Percentiles rank a stretch among this genome's conserved stretches.
phyloP scores from a whole-genome alignment of 2,888 invertebrate genomes.

The Eretmocerus hayati region DNA sequence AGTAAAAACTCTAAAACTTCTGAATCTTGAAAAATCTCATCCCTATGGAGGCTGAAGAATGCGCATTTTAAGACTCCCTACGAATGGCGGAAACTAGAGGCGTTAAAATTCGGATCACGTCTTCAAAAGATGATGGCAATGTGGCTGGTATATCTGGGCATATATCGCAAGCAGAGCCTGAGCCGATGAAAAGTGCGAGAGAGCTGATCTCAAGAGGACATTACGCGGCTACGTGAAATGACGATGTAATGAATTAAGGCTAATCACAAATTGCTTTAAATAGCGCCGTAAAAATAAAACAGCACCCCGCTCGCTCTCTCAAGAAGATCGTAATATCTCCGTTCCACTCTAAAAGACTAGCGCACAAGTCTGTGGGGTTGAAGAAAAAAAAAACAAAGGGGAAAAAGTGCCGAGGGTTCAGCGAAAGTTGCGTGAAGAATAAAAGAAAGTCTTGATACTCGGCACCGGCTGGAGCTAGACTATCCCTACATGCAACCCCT shows the following conservation, averaged over 20 bases:
- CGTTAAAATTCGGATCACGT: constrained; percentile 23
- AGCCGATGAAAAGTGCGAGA: constrained; percentile 27
- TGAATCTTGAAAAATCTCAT: too few species aligned
- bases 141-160: too few species aligned
- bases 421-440: constrained; percentile 4
- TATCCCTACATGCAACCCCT: too few species aligned
- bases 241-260: constrained; percentile 45
- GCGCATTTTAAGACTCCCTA: too few species aligned
- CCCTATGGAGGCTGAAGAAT: too few species aligned
- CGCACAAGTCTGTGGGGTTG: too few species aligned
- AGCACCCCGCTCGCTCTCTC: constrained; percentile 22
- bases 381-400: background rate
- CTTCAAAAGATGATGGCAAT: too few species aligned
- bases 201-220: constrained; percentile 29
- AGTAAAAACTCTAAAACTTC: too few species aligned
- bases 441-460: constrained; percentile 22
- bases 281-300: constrained; percentile 44
- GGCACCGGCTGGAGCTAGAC: constrained; percentile 24
- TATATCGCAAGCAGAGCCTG: constrained; percentile 9
- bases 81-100: too few species aligned
- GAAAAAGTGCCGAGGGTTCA: background rate
- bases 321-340: background rate
- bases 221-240: constrained; percentile 40
- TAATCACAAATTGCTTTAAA: constrained; percentile 46
- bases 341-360: background rate